Conservation (phyloP, 2,888 invertebrate species). For the Phanerotoma sp. region DNA sequence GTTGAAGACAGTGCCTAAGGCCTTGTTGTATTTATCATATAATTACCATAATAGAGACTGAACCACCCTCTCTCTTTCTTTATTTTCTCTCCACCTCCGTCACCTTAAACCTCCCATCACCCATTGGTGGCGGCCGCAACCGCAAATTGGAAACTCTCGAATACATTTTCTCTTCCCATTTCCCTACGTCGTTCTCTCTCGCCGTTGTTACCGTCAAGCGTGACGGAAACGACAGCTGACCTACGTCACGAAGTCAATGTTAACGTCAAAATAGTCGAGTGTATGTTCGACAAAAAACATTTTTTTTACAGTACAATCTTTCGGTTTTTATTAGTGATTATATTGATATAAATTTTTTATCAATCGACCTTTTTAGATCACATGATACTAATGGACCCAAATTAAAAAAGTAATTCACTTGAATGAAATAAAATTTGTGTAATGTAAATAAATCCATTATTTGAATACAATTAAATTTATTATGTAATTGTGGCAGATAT, state of each 20-base stretch:
- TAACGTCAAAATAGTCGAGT: constrained; percentile 1
- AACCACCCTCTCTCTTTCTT: constrained; percentile 37
- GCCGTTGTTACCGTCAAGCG: neutral
- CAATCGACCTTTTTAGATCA: too few species aligned
- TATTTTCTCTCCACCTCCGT: constrained; percentile 8
- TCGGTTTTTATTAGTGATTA: too few species aligned
- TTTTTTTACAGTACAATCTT: too few species aligned
- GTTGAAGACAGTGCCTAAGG: constrained; percentile 52
- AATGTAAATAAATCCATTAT: too few species aligned
- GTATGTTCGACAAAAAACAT: too few species aligned
- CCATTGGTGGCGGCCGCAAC: constrained; percentile 40
- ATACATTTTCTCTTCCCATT: constrained; percentile 46
- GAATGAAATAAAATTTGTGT: too few species aligned
- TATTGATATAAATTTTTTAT: too few species aligned
- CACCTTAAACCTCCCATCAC: constrained; percentile 13
- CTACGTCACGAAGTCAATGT: neutral
- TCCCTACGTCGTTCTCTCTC: constrained; percentile 25
- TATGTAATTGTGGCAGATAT: too few species aligned
- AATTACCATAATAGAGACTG: constrained; percentile 57
- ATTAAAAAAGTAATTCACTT: too few species aligned
- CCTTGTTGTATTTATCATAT: constrained; percentile 58
- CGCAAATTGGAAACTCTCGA: constrained; percentile 55
- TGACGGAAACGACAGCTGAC: neutral
- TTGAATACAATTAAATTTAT: too few species aligned
- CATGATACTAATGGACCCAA: too few species aligned